Evolutionary conservation across 2,888 invertebrate species (phyloP), one percentile per base, ranked within the genome.

Genomic region (Cistogaster globosa): DNA sequence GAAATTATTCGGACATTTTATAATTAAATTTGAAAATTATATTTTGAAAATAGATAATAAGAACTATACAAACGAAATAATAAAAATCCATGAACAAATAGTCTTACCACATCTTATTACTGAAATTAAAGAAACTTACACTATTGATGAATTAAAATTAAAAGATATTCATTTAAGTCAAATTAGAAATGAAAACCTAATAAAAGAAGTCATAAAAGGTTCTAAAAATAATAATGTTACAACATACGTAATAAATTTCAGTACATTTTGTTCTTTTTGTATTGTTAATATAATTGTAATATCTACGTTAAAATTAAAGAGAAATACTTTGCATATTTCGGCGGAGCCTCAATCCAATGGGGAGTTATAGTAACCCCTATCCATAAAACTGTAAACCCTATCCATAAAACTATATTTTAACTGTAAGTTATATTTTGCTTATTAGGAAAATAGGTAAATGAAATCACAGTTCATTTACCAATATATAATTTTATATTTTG

Each of bases 1-100:
- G 42, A 69, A 71, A 79, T 38, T 65, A 22, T 57, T 71, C 63
- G 75, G 71, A 63, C 75, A 62, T 8, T 83, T 86, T 62, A 42
- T 81, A 18, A 71, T 76, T 48, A 85, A 80, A 83, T 83, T 86
- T 48, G 32, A 80, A 71, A 86, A 83, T 48, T 85, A 74, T 82
- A 26, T 74, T 26, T 57, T 78, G n/a, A 75, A 55, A 45, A 45
- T 62, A 68, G 16, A 16, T 26, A 80, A 74, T 20, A 75, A 55
- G 26, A 78, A 67, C 18, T 85, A 68, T 82, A 60, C 57, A 16
- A 86, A 86, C 53, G 36, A 71, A 38, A 83, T 60, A 26, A 79
- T 86, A 45, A 78, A 74, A 62, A 62, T 72, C 5, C 55, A 72
- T 57, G 76, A 83, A 14, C 67, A 55, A 72, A 58, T 83, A 42